These are phyloP conservation scores for Holacanthus passer DNA, from an alignment of 2,113 vertebrate genomes.

Conservation along the genomic window DNA sequence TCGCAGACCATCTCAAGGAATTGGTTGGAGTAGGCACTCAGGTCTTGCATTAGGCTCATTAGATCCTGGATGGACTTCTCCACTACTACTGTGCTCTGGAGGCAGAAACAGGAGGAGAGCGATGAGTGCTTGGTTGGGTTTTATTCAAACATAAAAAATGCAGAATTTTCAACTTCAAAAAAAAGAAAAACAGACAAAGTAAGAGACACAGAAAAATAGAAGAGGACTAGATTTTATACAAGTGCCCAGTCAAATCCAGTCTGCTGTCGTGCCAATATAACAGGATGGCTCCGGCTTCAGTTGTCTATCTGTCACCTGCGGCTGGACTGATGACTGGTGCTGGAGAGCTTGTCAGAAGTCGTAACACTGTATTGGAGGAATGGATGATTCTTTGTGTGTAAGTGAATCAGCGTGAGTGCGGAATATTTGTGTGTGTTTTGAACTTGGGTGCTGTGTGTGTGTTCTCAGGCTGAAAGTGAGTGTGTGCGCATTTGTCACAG, in stretches of 20 bases:
- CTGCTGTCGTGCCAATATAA: constrained; percentile 14
- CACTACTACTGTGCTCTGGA: constrained; percentile 95
- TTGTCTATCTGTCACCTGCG: constrained; percentile 53
- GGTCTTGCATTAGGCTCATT: constrained; percentile 95
- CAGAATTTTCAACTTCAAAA: not conserved
- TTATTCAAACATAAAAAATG: not conserved
- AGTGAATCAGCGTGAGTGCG: constrained; percentile 54
- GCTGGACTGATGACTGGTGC: constrained; percentile 56
- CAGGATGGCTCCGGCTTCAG: constrained; percentile 45
- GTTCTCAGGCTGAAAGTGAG: constrained; percentile 60
- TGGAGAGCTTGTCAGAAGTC: constrained; percentile 63
- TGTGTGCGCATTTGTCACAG: constrained; percentile 64
- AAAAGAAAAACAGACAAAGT: not conserved
- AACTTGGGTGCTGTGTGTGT: constrained; percentile 55
- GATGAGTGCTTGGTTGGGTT: not conserved
- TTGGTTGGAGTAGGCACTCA: constrained; percentile 97
- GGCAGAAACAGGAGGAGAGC: constrained; percentile 1
- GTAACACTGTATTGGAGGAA: constrained; percentile 50
- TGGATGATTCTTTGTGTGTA: constrained; percentile 62
- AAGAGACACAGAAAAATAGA: constrained; percentile 12
- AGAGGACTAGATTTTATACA: constrained; percentile 13
- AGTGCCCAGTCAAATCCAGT: constrained; percentile 37
- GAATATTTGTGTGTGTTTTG: constrained; percentile 45
- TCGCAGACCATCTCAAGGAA: constrained; percentile 99
- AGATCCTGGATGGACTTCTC: constrained; percentile 98